Evolutionary conservation across 35 echinoderm and acorn worm genomes (phyloP), one percentile per base, ranked within the genome.

Genomic region (Patiria miniata): DNA sequence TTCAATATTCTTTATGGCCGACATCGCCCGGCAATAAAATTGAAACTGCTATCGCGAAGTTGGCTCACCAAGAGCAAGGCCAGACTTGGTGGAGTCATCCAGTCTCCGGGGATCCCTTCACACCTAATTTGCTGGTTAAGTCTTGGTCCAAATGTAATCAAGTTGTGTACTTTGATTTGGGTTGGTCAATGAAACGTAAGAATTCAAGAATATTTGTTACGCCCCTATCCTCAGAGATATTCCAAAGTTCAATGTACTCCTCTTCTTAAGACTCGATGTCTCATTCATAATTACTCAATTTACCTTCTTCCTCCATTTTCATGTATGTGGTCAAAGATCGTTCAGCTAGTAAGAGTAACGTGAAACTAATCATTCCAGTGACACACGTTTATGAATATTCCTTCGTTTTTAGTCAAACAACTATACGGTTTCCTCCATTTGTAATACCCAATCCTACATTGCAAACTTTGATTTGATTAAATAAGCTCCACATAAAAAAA

Each of bases 141-240:
- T 73, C 65, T 73, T 73, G 65, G 29, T 32, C 65, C 34, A 26
- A 73, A 26, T 73, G 65, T 30, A 30, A 73, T 73, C 19, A 73
- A 73, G 14, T 73, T 73, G 65, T 73, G 65, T 73, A 30, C 26
- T 73, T 73, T 23, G 65, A 73, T 73, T 73, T 73, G 26, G 34
- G 65, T 73, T 73, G 42, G 65, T 73, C 65, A 73, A 30, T 73
- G 65, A 73, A 73, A 73, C 65, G 29, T 16, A 73, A 73, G 65
- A 32, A 32, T 73, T 73, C 26, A n/a, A n/a, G n/a, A n/a, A n/a
- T n/a, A n/a, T n/a, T n/a, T n/a, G n/a, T n/a, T n/a, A n/a, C n/a
- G 21, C 8, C 42, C 12, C 42, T 47, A 4, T 6, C 42, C 42
- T 47, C 42, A 6, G 65, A 22, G 65, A 73, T 73, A 23, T 36